phyloP scores from a whole-genome alignment of 2,797 vertebrate genomes.

The Argyrosomus regius region DNA sequence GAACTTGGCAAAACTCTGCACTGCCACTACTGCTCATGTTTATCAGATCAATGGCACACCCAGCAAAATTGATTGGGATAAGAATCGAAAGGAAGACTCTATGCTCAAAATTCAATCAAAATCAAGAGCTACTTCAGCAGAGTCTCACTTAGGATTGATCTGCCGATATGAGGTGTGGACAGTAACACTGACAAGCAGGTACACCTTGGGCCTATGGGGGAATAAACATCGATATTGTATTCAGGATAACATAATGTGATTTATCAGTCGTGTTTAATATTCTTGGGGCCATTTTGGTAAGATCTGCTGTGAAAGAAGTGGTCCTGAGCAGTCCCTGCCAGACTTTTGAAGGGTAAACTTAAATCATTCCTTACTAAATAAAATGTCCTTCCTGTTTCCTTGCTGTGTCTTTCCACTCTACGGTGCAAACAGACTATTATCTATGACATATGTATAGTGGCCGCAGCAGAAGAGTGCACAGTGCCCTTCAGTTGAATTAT shows the following conservation, averaged over 20 bases:
- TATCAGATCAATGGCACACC: slow-evolving; percentile 77
- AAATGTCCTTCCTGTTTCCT: slow-evolving; percentile 41
- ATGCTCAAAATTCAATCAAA: slow-evolving; percentile 78
- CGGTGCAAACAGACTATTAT: slow-evolving; percentile 60
- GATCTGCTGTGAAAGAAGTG: not conserved
- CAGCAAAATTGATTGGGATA: slow-evolving; percentile 74
- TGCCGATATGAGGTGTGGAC: slow-evolving; percentile 59
- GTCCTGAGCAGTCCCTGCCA: slow-evolving; percentile 21
- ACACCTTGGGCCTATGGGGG: slow-evolving; percentile 44
- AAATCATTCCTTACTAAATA: slow-evolving; percentile 51
- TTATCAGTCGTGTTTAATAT: slow-evolving; percentile 57
- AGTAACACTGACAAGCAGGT: slow-evolving; percentile 59
- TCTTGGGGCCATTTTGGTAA: slow-evolving; percentile 22
- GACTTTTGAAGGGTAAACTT: slow-evolving; percentile 53
- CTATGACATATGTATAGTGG: slow-evolving; percentile 63
- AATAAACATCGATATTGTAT: slow-evolving; percentile 62
- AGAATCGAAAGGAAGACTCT: slow-evolving; percentile 79
- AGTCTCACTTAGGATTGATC: slow-evolving; percentile 78
- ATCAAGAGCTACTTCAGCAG: slow-evolving; percentile 72
- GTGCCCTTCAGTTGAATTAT: slow-evolving; percentile 71
- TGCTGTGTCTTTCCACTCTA: slow-evolving; percentile 29
- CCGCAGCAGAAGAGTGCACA: slow-evolving; percentile 46
- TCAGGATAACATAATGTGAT: slow-evolving; percentile 62
- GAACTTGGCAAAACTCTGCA: slow-evolving; percentile 71
- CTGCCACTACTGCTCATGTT: slow-evolving; percentile 74